A percentile compares a stretch with the other conserved stretches of the same genome.
These are phyloP conservation scores for Tragelaphus oryx DNA, from an alignment of 2,797 vertebrate genomes.

Conservation along the genomic window DNA sequence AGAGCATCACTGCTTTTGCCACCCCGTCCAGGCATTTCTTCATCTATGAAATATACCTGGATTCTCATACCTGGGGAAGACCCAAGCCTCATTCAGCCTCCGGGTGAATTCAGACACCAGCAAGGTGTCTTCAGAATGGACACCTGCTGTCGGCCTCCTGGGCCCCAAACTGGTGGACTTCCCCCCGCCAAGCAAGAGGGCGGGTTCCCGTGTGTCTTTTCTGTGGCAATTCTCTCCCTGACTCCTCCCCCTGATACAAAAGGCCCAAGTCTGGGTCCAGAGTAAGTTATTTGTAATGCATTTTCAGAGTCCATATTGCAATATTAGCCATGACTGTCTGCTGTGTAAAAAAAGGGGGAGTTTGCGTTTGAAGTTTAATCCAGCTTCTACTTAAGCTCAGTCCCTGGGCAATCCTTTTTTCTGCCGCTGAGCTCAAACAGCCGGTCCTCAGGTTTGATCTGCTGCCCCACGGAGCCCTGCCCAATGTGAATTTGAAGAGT, in stretches of 20 bases:
- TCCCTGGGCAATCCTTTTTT: conserved; percentile 91
- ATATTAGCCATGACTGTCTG: conserved; percentile 79
- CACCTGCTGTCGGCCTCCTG: not conserved
- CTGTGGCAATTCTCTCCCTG: conserved; percentile 13
- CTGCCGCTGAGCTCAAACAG: conserved; percentile 89
- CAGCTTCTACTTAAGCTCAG: conserved; percentile 87
- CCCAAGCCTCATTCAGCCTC: not conserved
- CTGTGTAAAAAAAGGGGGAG: conserved; percentile 71
- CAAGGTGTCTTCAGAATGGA: not conserved
- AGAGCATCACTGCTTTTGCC: not conserved
- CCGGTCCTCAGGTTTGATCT: conserved; percentile 91
- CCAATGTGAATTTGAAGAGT: conserved; percentile 84
- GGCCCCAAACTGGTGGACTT: not conserved
- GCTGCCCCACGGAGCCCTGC: conserved; percentile 85
- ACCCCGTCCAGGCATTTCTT: not conserved
- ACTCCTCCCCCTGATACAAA: conserved; percentile 53
- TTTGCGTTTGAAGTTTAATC: conserved; percentile 89
- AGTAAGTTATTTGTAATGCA: conserved; percentile 76
- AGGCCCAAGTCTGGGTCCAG: conserved; percentile 46
- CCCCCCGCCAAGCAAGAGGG: not conserved
- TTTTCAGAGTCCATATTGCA: conserved; percentile 78
- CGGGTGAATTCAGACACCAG: too few relatives aligned
- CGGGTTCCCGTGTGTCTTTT: not conserved
- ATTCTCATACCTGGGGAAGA: not conserved
- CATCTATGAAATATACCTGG: not conserved